Conservation (phyloP, 2,113 vertebrate species). For the Rhea pennata region DNA sequence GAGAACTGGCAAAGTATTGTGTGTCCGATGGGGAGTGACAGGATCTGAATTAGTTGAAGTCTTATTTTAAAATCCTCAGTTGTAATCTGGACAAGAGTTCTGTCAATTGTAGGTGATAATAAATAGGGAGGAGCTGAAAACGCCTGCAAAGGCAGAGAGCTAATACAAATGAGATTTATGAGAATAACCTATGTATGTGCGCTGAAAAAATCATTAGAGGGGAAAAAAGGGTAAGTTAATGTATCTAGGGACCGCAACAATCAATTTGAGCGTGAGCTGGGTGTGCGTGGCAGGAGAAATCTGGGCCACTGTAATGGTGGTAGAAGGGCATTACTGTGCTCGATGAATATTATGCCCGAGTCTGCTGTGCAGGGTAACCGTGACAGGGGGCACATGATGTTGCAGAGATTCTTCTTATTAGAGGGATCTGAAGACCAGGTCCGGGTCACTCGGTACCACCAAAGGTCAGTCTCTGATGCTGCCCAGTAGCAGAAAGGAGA, state of each 20-base stretch:
- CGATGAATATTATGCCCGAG: neutral
- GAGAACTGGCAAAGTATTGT: neutral
- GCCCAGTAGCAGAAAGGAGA: neutral
- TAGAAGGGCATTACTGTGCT: neutral
- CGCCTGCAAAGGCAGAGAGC: neutral
- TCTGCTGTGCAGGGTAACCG: neutral
- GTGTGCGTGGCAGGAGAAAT: neutral
- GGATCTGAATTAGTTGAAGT: neutral
- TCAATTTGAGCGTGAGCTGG: neutral
- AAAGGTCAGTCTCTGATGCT: neutral
- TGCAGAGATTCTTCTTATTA: neutral
- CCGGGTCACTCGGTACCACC: neutral
- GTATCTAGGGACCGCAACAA: neutral
- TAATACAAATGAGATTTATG: neutral
- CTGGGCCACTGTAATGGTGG: neutral
- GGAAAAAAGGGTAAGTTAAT: neutral
- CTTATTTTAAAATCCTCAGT: neutral
- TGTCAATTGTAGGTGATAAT: neutral
- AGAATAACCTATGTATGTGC: neutral
- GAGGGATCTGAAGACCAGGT: neutral
- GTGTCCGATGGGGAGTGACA: neutral
- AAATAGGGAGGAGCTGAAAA: neutral
- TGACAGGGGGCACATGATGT: neutral
- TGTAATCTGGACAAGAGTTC: neutral
- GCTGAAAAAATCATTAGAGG: neutral